These are phyloP conservation scores for Crematogaster levior DNA, from an alignment of 2,888 invertebrate genomes.

Conservation along the genomic window DNA sequence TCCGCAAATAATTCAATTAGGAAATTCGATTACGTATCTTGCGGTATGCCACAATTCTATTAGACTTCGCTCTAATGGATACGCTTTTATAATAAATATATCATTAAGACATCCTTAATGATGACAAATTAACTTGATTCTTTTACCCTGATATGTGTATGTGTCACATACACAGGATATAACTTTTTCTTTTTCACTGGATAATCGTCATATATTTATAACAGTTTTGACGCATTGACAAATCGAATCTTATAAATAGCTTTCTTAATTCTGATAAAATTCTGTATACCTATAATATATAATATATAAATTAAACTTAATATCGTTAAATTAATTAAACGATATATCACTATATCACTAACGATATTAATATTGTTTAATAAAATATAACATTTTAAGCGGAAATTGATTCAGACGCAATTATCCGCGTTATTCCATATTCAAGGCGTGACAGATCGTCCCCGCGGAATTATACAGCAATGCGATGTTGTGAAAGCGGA, in stretches of 20 bases:
- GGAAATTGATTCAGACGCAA: slow-evolving; percentile 39
- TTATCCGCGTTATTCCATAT: slow-evolving; percentile 62
- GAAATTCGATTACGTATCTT: slow-evolving; percentile 23
- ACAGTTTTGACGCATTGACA: neutral
- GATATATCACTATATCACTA: too few relatives aligned
- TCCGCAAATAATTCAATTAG: slow-evolving; percentile 31
- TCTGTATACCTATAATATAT: neutral
- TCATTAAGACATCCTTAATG: too few relatives aligned
- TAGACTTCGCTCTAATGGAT: neutral
- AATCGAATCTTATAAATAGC: neutral
- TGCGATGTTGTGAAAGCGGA: slow-evolving; percentile 76
- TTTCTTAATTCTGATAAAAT: slow-evolving; percentile 11
- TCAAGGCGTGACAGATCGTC: slow-evolving; percentile 64
- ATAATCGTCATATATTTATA: neutral
- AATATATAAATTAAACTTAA: neutral
- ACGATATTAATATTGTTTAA: neutral
- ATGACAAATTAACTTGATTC: neutral
- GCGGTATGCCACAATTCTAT: slow-evolving; percentile 13
- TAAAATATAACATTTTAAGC: slow-evolving; percentile 1
- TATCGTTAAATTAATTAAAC: neutral
- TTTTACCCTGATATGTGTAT: neutral
- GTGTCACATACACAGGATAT: neutral
- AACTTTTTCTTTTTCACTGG: neutral
- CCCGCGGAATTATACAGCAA: slow-evolving; percentile 63
- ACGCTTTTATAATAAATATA: too few relatives aligned